Base-by-base conservation (phyloP, 1,140 invertebrate genomes). In the Aphelenchoides avenae region DNA sequence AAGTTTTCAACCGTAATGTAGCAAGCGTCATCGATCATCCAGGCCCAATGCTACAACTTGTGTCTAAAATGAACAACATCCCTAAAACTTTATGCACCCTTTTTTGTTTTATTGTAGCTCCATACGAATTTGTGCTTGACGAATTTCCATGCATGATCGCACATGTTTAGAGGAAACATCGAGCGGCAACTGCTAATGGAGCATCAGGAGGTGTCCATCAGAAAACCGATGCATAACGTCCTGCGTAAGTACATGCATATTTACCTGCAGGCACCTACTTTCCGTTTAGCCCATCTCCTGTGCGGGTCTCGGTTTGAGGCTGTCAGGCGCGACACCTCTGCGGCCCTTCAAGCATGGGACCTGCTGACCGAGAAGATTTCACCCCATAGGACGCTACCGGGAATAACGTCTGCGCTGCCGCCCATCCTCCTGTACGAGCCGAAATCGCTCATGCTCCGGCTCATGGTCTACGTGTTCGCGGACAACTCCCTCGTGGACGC, bases 151-250 rank as follows among this genome's bases (percentile, higher is more conserved):
- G n/a, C n/a, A n/a, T n/a, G n/a, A 36, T 13, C 18, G 13, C 11
- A 18, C 13, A 36, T 36, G 34, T 36, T 36, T 43, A 46, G 43
- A 46, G 34, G 34, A 24, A 46, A 20, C n/a, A 27, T 46, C 15
- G 43, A 46, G 15, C 43, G 34, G 11, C 43, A 27, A n/a, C 43
- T 29, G n/a, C 3, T 46, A 3, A 15, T 46, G 3, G 15, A n/a
- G 26, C 3, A 24, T 11, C 29, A 46, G n/a, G 26, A 27, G 7
- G 27, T 41, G 20, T 7, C 7, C 3, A 7, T 3, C 39, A 41
- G 27, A 41, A 41, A 41, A 26, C 39, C 34, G 13, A 46, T 29
- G 24, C 34, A 30, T 24, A 27, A 46, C 43, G 15, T 46, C 15
- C 29, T 46, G 5, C 29, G 43, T 46, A n/a, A 41, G 4, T 22